phyloP scores from a whole-genome alignment of 2,113 vertebrate genomes.

The Phalacrocorax pelagicus region DNA sequence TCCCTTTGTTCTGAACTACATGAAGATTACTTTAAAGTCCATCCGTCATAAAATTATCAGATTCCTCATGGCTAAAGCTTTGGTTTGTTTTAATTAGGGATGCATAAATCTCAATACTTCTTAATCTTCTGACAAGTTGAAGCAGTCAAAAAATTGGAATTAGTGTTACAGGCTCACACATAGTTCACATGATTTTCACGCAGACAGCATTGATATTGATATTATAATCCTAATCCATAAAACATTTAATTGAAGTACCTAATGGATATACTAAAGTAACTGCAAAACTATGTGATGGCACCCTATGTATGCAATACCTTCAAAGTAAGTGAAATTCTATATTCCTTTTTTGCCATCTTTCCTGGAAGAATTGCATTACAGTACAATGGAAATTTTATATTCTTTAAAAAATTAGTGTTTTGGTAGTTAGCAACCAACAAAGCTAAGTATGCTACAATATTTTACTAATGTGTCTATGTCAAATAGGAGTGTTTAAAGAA shows the following conservation, averaged over 20 bases:
- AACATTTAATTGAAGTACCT: background rate
- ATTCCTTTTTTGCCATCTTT: background rate
- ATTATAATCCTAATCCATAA: background rate
- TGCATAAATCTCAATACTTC: background rate
- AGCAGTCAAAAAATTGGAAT: background rate
- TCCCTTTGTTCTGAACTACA: background rate
- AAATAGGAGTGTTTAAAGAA: background rate
- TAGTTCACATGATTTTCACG: background rate
- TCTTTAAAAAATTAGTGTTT: background rate
- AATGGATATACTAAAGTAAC: background rate
- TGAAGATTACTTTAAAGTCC: background rate
- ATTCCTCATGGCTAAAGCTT: background rate
- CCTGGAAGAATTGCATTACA: background rate
- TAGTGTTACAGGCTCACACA: background rate
- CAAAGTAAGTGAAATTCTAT: background rate
- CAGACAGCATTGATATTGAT: background rate
- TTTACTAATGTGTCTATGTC: background rate
- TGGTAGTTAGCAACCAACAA: background rate
- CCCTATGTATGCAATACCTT: background rate
- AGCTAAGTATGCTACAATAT: background rate
- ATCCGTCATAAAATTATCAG: background rate
- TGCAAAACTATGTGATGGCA: background rate
- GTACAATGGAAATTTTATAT: background rate
- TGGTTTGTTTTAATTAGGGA: background rate
- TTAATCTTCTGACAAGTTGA: background rate